phyloP scores from a whole-genome alignment of 92 coral and sea anemone genomes.

The Metridium senile region DNA sequence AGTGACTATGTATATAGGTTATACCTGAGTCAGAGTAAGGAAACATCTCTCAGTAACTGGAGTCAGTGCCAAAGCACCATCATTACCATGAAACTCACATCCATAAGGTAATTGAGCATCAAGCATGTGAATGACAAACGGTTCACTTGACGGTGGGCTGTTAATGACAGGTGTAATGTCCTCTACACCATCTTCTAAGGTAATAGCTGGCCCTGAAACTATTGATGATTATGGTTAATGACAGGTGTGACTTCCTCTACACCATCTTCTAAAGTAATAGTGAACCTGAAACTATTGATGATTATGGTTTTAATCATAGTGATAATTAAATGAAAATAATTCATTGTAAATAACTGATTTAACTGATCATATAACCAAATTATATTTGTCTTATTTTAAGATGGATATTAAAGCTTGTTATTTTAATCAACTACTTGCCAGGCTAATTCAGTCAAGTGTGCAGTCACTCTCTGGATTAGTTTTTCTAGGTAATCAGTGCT shows the following conservation, averaged over 20 bases:
- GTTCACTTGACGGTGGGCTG: constrained; percentile 21
- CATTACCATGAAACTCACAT: constrained; percentile 91
- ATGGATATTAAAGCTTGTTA: no score
- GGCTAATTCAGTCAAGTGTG: no score
- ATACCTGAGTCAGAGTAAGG: constrained; percentile 84
- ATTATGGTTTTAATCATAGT: background rate
- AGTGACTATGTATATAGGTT: background rate
- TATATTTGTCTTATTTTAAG: no score
- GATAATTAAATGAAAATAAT: background rate
- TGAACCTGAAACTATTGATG: background rate
- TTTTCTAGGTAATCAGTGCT: no score
- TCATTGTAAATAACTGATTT: no score
- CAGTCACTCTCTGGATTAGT: no score
- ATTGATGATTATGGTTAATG: background rate
- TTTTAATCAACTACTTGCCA: no score
- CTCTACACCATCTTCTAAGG: constrained; percentile 5
- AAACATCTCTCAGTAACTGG: constrained; percentile 93
- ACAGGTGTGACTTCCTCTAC: background rate
- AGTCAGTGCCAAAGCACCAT: constrained; percentile 76
- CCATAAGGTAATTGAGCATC: constrained; percentile 92
- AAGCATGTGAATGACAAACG: constrained; percentile 82
- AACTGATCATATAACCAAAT: no score
- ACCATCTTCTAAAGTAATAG: constrained; percentile 1
- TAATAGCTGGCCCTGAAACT: background rate
- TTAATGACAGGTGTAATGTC: background rate